Evolutionary conservation across 2,113 vertebrate genomes (phyloP).

Genomic region (Barnardius zonarius): DNA sequence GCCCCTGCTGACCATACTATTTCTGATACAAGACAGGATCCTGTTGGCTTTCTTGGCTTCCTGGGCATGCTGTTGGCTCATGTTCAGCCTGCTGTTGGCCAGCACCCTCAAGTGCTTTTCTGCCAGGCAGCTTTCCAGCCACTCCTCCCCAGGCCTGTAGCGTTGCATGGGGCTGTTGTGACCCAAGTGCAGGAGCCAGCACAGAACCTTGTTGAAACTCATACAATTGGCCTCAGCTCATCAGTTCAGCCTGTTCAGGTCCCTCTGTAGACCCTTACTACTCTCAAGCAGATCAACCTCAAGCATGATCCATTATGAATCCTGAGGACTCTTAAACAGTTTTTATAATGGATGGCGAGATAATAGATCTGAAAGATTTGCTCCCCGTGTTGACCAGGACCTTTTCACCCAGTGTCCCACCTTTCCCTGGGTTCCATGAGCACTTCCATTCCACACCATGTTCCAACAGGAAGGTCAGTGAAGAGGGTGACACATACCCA

Average conservation of each 20-base stretch:
- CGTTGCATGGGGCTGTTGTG: not conserved
- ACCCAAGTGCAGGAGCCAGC: not conserved
- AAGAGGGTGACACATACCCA: accelerated
- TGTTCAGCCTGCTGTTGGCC: not conserved
- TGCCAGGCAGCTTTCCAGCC: not conserved
- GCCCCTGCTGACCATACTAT: not conserved
- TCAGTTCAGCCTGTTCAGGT: not conserved
- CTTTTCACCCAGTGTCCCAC: not conserved
- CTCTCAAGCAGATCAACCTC: not conserved
- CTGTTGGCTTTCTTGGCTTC: not conserved
- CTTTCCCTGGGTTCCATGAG: not conserved
- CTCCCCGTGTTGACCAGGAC: not conserved
- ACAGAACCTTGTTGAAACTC: not conserved
- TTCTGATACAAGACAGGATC: not conserved
- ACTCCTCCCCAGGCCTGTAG: not conserved
- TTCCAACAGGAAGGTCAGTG: not conserved
- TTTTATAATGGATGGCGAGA: not conserved
- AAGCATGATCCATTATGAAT: not conserved
- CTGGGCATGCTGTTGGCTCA: not conserved
- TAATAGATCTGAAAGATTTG: not conserved
- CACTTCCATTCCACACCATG: not conserved
- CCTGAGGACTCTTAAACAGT: not conserved
- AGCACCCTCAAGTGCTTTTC: not conserved
- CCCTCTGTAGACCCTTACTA: not conserved
- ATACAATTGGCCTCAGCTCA: not conserved